These are phyloP conservation scores for Macaria liturata DNA, from an alignment of 2,888 invertebrate genomes.

Conservation along the genomic window DNA sequence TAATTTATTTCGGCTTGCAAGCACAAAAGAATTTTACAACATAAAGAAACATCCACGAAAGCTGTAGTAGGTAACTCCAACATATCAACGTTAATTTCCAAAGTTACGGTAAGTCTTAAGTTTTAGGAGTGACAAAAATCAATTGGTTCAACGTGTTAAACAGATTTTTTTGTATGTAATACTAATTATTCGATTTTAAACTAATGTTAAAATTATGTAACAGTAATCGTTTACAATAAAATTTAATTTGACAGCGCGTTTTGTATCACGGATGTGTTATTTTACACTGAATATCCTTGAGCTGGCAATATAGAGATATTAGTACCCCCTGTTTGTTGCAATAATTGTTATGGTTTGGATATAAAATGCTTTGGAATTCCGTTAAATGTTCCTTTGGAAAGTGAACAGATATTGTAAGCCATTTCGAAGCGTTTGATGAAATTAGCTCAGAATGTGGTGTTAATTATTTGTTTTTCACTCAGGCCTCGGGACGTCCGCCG, in stretches of 20 bases:
- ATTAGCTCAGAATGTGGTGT: background rate
- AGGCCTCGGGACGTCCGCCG: slow-evolving; percentile 64
- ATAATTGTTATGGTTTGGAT: background rate
- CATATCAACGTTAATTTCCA: slow-evolving; percentile 57
- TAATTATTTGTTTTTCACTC: slow-evolving; percentile 23
- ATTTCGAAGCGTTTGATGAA: background rate
- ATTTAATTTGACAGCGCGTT: slow-evolving; percentile 20
- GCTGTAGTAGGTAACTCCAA: slow-evolving; percentile 60
- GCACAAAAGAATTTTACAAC: slow-evolving; percentile 3
- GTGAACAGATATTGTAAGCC: too few relatives aligned
- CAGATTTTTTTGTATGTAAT: slow-evolving; percentile 37
- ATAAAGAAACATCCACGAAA: slow-evolving; percentile 60
- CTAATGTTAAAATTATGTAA: slow-evolving; percentile 20
- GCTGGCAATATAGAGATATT: too few relatives aligned
- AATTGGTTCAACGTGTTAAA: slow-evolving; percentile 63
- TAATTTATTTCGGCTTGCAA: background rate
- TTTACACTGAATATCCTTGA: too few relatives aligned
- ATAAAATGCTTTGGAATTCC: background rate
- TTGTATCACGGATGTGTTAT: slow-evolving; percentile 18
- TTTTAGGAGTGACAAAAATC: slow-evolving; percentile 70
- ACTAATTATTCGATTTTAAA: slow-evolving; percentile 32
- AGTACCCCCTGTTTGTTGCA: too few relatives aligned
- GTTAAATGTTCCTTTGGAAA: background rate
- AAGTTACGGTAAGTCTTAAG: slow-evolving; percentile 70
- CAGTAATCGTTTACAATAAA: slow-evolving; percentile 20